Base-by-base conservation (phyloP, 1,140 invertebrate species). In the Drosophila nebulosa region DNA sequence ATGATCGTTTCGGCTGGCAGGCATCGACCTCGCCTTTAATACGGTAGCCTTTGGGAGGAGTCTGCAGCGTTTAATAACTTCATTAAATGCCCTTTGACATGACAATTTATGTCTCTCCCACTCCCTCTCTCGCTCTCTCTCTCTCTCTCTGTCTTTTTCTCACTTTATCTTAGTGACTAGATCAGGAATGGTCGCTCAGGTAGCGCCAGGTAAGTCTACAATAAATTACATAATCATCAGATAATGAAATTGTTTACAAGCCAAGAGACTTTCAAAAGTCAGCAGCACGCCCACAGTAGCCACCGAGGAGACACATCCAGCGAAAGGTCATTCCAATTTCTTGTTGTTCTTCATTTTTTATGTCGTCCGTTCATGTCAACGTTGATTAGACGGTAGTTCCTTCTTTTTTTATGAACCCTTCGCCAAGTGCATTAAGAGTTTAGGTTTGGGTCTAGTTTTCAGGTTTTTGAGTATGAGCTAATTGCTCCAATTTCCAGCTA, bases 41-140 rank as follows among this genome's bases (percentile, higher is more conserved):
- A 63, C 73, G 39, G 71, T 69, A 76, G 61, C 55, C 71, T 51
- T 72, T 56, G 14, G 12, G 46, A 46, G 60, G 67, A 46, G 39
- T 46, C 32, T 30, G 24, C 78, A 81, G 69, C 83, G 78, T 88
- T 83, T 83, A 88, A 88, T 88, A 89, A 89, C 83, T 88, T 88
- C 83, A 88, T 88, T 88, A 88, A 88, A 88, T 83, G 83, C 84
- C 79, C 83, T 89, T 83, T 88, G 83, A 88, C 83, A 88, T 88
- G 24, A 66, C 36, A 75, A 65, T 57, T 70, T 79, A 63, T 64
- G 59, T 72, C 16, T 36, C 6, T 12, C n/a, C 73, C 52, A 68
- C 32, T 55, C 27, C 56, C 64, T 6, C 36, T n/a, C 36, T 39
- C 14, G 4, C 36, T 39, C 36, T 16, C 14, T 36, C 5, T 10